Evolutionary conservation across 2,113 vertebrate genomes (phyloP).

Genomic region (Anser brachyrhynchus): DNA sequence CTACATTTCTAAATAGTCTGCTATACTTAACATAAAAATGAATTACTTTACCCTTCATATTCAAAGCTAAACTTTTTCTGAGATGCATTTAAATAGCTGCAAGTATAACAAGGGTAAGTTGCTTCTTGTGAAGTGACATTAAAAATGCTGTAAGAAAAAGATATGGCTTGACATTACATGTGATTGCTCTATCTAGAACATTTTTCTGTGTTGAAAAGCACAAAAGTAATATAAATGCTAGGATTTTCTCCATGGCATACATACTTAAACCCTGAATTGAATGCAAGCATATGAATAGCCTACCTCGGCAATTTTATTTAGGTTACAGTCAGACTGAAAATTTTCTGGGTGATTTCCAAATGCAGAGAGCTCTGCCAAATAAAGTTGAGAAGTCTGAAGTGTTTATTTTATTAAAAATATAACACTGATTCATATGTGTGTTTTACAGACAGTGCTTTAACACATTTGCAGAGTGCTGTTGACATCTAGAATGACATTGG

Average conservation of each 20-base stretch:
- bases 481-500: background rate
- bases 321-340: background rate
- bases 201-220: background rate
- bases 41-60: background rate
- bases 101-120: background rate
- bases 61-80: background rate
- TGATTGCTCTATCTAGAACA: background rate
- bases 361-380: background rate
- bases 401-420: background rate
- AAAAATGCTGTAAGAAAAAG: background rate
- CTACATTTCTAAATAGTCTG: background rate
- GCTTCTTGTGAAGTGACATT: background rate
- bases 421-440: background rate
- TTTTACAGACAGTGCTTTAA: background rate
- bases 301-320: conserved; percentile 13
- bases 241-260: background rate
- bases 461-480: background rate
- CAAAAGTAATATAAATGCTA: background rate
- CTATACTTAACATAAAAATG: background rate
- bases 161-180: background rate
- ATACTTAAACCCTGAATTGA: background rate
- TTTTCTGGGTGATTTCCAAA: conserved; percentile 6
- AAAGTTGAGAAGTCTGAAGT: background rate
- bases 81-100: background rate
- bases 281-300: background rate